Evolutionary conservation across 2,888 invertebrate species (phyloP), one percentile per base, ranked within the genome.

Genomic region (Eupeodes luniger): DNA sequence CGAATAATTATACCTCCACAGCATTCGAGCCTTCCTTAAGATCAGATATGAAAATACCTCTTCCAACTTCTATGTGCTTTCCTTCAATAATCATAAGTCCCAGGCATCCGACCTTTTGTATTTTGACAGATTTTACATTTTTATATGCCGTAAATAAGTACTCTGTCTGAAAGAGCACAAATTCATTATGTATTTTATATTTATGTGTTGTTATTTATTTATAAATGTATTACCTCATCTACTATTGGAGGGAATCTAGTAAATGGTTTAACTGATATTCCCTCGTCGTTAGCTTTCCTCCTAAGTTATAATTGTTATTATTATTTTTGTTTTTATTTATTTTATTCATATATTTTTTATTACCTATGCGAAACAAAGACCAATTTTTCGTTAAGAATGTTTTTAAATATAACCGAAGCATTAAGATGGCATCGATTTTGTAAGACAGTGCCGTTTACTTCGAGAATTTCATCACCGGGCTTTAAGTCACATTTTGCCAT

Each of bases 81-180:
- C 98, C 98, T 93, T 98, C 98, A 93, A 98, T 98, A 92, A 98
- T 98, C 98, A 98, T 98, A 92, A 98, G 97, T 89, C 98, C 98
- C 90, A 98, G 94, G 88, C 92, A 92, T 27, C 93, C 93, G 62
- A 97, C 97, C 96, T 98, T 98, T 94, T 97, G 97, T 92, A 98
- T 95, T 89, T 96, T 96, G 88, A 98, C 96, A 83, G 96, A 96
- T 91, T 36, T 86, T 0, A 85, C 80, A 59, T 88, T 88, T 83
- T 80, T 86, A 66, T 67, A 81, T 36, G 78, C 75, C 36, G 69
- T 69, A 70, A 89, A 89, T 27, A 89, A 74, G 66, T 89, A 85
- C 34, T 89, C 85, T n/a, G 89, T 89, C 89, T 89, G 49, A 12
- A 16, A 51, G 57, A 62, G 70, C 77, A 61, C 36, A 1, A 5